A percentile compares a stretch with the other conserved stretches of the same genome.
phyloP scores from a whole-genome alignment of 1,140 invertebrate species.

The Trissolcus basalis region DNA sequence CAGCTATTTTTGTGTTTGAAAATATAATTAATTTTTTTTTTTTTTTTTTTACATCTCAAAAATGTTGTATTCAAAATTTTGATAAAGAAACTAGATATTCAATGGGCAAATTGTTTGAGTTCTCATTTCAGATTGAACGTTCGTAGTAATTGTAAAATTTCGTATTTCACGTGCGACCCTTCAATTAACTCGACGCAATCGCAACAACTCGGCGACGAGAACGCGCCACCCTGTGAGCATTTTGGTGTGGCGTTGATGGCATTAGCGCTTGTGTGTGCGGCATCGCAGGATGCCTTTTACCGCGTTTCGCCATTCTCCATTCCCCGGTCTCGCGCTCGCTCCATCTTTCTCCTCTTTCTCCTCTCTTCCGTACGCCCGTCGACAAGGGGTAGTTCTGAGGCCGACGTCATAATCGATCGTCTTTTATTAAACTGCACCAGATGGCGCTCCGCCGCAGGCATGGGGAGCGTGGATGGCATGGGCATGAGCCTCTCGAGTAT shows the following conservation, averaged over 20 bases:
- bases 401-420: constrained; percentile 77
- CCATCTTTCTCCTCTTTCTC: constrained; percentile 50
- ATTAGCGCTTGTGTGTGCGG: constrained; percentile 31
- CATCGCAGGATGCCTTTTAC: constrained; percentile 47
- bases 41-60: no score
- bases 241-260: constrained; percentile 49
- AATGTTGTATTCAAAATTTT: no score
- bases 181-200: constrained; percentile 21
- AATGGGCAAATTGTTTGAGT: no score
- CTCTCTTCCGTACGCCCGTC: constrained; percentile 39
- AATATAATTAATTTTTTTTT: no score
- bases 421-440: constrained; percentile 77
- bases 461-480: constrained; percentile 52
- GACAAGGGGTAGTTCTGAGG: constrained; percentile 63
- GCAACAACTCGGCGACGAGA: constrained; percentile 10
- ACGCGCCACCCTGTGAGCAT: constrained; percentile 16
- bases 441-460: constrained; percentile 67
- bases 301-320: constrained; percentile 36
- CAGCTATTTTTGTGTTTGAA: no score
- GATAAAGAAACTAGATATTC: no score
- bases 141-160: not conserved
- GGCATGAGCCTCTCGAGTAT: constrained; percentile 41
- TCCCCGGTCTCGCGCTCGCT: constrained; percentile 39
- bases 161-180: not conserved
- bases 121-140: not conserved